Evolutionary conservation across 1,140 invertebrate species (phyloP).

Genomic region (Brachionus rotundiformis): DNA sequence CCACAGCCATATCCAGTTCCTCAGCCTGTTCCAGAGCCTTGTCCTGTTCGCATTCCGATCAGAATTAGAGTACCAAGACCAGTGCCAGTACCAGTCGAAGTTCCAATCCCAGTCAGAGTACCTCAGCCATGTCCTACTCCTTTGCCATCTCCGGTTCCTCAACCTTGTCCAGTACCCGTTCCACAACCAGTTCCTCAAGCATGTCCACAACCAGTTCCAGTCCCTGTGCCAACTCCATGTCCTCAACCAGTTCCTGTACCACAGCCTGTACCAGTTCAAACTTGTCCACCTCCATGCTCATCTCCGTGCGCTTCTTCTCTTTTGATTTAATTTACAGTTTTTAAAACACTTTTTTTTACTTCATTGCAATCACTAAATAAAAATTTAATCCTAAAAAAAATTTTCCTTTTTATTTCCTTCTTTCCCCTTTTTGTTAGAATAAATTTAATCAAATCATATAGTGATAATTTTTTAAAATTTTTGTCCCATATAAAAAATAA

Average conservation of each 20-base stretch:
- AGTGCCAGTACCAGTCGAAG: conserved; percentile 21
- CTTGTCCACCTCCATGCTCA: not conserved
- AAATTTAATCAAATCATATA: too few species aligned
- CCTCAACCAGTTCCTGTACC: conserved; percentile 27
- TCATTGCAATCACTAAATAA: too few species aligned
- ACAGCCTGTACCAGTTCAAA: not conserved
- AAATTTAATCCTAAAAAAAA: too few species aligned
- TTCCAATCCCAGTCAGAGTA: not conserved
- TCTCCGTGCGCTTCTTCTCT: not conserved
- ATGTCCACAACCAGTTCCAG: conserved; percentile 20
- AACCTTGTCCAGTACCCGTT: not conserved
- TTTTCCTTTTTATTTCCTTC: too few species aligned
- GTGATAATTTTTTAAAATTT: too few species aligned
- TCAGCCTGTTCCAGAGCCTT: conserved; percentile 13
- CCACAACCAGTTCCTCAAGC: conserved; percentile 18
- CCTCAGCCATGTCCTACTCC: not conserved
- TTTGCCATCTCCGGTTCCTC: not conserved
- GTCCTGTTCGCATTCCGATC: not conserved
- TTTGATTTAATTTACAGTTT: not conserved
- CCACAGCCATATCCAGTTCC: conserved; percentile 1
- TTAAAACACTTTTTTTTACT: not conserved
- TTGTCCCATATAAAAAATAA: too few species aligned
- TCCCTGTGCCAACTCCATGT: not conserved
- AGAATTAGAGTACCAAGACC: conserved; percentile 34
- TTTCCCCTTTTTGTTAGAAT: too few species aligned